Evolutionary conservation across 1,140 invertebrate genomes (phyloP).

Genomic region (Drosophila ananassae): DNA sequence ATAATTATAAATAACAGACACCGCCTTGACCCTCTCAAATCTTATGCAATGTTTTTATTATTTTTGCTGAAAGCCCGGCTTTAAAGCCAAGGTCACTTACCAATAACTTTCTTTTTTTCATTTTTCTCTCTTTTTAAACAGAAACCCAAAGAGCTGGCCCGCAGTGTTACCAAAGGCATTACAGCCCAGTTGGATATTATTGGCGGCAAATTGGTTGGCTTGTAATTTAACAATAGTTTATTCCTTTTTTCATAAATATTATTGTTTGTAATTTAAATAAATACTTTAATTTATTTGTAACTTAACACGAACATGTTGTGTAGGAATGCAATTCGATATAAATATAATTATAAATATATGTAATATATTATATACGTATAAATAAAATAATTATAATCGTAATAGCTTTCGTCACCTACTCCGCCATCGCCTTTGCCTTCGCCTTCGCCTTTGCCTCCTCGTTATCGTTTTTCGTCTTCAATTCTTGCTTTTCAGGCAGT

Average conservation of each 20-base stretch:
- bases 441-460: slow-evolving; percentile 1
- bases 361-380: slow-evolving; percentile 31
- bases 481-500: slow-evolving; percentile 51
- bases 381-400: slow-evolving; percentile 45
- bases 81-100: slow-evolving; percentile 35
- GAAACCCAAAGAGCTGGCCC: slow-evolving; percentile 85
- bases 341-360: slow-evolving; percentile 22
- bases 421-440: no score
- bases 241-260: slow-evolving; percentile 4
- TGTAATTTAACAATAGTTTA: slow-evolving; percentile 46
- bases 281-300: slow-evolving; percentile 80
- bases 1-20: no score
- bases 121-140: slow-evolving; percentile 51
- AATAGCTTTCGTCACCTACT: slow-evolving; percentile 8
- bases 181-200: slow-evolving; percentile 85
- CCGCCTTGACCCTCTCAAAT: no score
- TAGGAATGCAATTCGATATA: slow-evolving; percentile 73
- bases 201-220: slow-evolving; percentile 85
- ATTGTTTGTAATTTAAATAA: slow-evolving; percentile 67
- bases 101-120: slow-evolving; percentile 8
- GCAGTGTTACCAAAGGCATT: slow-evolving; percentile 84
- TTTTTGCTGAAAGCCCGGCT: neutral
- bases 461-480: slow-evolving; percentile 7
- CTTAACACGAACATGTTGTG: slow-evolving; percentile 64
- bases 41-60: slow-evolving; percentile 33